Evolutionary conservation across 2,797 vertebrate genomes (phyloP), one percentile per base, ranked within the genome.

Genomic region (Gymnoscopelus microlampas): DNA sequence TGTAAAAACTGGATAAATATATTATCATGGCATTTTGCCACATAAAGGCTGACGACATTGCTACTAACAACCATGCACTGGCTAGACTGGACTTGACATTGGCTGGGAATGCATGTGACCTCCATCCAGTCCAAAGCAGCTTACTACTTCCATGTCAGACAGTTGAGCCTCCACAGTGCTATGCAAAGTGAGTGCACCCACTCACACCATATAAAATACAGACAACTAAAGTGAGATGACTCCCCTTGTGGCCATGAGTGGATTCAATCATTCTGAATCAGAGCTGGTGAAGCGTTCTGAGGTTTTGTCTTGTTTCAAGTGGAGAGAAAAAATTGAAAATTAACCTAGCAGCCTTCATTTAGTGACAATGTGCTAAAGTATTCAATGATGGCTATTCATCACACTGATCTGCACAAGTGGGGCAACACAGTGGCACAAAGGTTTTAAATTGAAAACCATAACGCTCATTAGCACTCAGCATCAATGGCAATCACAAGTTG

Each of bases 401-500:
- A 83, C 77, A 73, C 85, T 76, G 84, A 93, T 93, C 88, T 84
- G 88, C 80, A 85, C 87, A 88, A 94, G 90, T 89, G 78, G 88
- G 84, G 80, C 85, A 81, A 81, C 78, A 84, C 84, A 74, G 85
- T 65, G 70, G 82, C 85, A 90, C 91, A 90, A 92, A 91, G 90
- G 87, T 87, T 93, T 92, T 90, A 87, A 93, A 93, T 92, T 92
- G 88, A 91, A 89, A 91, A 89, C 85, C 87, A 89, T 89, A 91
- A 92, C 85, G 87, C 82, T 92, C 89, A 93, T 94, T 94, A 93
- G 83, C 90, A 92, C 92, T 93, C 89, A 83, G 87, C 90, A 87
- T 82, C 85, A 83, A 80, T 78, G 23, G 84, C 89, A 91, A 93
- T 93, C 91, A 92, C 81, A 91, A 92, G 89, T 85, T 91, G 87